A percentile compares a stretch with the other conserved stretches of the same genome.
phyloP scores from a whole-genome alignment of 1,140 invertebrate species.

The Daktulosphaira vitifoliae region DNA sequence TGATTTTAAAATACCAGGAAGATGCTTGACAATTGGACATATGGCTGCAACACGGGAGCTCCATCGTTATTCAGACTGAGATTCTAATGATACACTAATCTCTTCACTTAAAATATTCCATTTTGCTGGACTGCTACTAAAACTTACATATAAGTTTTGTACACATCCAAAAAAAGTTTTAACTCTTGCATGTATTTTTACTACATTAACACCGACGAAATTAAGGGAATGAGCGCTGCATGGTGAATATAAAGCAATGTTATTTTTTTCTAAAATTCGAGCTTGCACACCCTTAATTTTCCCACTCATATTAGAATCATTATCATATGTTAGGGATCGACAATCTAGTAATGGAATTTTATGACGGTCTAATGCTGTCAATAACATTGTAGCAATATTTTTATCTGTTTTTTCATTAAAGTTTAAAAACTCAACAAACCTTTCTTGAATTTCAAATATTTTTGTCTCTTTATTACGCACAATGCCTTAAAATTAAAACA shows the following conservation, averaged over 20 bases:
- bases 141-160: conserved; percentile 5
- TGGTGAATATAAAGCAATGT: conserved; percentile 38
- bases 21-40: not conserved
- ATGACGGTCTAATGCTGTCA: not conserved
- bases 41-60: not conserved
- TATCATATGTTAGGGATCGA: conserved; percentile 40
- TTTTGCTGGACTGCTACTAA: not conserved
- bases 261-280: conserved; percentile 40
- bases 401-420: conserved; percentile 20
- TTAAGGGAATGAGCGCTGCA: conserved; percentile 41
- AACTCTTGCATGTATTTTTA: not conserved
- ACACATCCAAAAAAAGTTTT: not conserved
- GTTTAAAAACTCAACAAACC: no score
- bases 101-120: conserved; percentile 9
- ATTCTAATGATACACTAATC: conserved; percentile 1
- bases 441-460: conserved; percentile 3
- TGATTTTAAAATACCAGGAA: not conserved
- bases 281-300: conserved; percentile 39
- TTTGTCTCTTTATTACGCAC: not conserved
- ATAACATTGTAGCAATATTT: conserved; percentile 12
- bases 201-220: conserved; percentile 6
- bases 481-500: conserved; percentile 37
- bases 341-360: conserved; percentile 34
- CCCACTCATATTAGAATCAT: conserved; percentile 39
- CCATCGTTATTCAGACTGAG: conserved; percentile 1